Percentiles rank a stretch among this genome's conserved stretches.
These are phyloP conservation scores for Anastatus disparis DNA, from an alignment of 1,140 invertebrate genomes.

Conservation along the genomic window DNA sequence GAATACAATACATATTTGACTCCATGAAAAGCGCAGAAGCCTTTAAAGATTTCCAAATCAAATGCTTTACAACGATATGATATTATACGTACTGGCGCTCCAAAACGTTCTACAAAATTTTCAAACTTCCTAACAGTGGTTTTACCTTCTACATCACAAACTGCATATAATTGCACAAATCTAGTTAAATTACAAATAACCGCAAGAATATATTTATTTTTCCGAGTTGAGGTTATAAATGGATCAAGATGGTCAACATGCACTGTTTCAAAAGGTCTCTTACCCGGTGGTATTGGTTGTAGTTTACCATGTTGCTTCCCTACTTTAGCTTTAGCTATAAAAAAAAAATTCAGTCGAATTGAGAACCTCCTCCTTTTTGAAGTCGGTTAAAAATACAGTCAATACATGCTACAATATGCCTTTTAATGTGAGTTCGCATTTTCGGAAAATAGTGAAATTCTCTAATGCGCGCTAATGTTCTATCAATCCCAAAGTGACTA, in stretches of 20 bases:
- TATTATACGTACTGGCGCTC: conserved; percentile 26
- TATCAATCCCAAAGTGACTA: conserved; percentile 33
- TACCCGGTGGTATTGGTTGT: conserved; percentile 41
- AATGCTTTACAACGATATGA: conserved; percentile 12
- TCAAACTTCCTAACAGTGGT: conserved; percentile 20
- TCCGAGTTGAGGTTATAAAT: conserved; percentile 16
- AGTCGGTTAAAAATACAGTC: conserved; percentile 36
- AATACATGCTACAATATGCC: conserved; percentile 20
- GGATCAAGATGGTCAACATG: conserved; percentile 41
- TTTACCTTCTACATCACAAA: conserved; percentile 24
- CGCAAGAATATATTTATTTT: conserved; percentile 51
- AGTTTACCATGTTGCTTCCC: conserved; percentile 37
- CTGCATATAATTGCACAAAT: too few species aligned
- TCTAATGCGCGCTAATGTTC: conserved; percentile 15
- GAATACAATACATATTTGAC: conserved; percentile 49
- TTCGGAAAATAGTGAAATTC: conserved; percentile 37
- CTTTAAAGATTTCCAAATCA: conserved; percentile 25
- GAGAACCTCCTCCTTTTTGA: too few species aligned
- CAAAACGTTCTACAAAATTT: conserved; percentile 18
- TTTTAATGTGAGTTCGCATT: conserved; percentile 27
- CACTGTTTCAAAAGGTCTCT: conserved; percentile 31
- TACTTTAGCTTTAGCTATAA: conserved; percentile 23
- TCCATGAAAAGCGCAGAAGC: conserved; percentile 39
- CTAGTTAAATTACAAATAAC: conserved; percentile 53
- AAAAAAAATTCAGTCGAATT: too few species aligned